These are phyloP conservation scores for Oryctolagus cuniculus DNA, from an alignment of 2,113 vertebrate genomes.

Conservation along the genomic window DNA sequence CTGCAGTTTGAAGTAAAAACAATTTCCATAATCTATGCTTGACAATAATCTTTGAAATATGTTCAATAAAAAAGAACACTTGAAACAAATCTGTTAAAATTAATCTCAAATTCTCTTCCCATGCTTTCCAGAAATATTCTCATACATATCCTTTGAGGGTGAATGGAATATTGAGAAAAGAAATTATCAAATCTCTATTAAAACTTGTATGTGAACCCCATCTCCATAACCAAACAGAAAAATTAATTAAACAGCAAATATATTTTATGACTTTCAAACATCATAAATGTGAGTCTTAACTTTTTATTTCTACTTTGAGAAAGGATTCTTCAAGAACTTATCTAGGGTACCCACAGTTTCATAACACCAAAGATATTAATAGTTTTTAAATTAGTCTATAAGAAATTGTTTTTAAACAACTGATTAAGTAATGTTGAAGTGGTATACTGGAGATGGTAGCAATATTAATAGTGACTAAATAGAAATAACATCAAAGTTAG, in stretches of 20 bases:
- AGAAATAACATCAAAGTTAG: background rate
- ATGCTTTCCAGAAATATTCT: background rate
- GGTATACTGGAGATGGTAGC: background rate
- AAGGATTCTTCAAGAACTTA: background rate
- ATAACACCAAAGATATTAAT: background rate
- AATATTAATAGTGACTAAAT: background rate
- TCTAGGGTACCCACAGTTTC: background rate
- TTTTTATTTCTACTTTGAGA: background rate
- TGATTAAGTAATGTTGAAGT: background rate
- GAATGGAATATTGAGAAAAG: background rate
- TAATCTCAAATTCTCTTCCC: background rate
- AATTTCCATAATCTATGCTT: conserved; percentile 98
- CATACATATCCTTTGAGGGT: background rate
- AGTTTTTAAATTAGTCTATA: background rate
- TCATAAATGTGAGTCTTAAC: background rate
- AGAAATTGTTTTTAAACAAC: background rate
- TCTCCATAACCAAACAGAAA: background rate
- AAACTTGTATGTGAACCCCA: background rate
- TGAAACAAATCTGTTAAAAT: background rate
- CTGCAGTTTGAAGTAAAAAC: conserved; percentile 98
- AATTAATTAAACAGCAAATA: background rate
- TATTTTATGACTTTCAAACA: background rate
- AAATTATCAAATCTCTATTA: background rate
- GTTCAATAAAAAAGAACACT: background rate
- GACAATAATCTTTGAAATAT: conserved; percentile 98